Base-by-base conservation (phyloP, 2,797 vertebrate genomes). In the Lepus townsendii region DNA sequence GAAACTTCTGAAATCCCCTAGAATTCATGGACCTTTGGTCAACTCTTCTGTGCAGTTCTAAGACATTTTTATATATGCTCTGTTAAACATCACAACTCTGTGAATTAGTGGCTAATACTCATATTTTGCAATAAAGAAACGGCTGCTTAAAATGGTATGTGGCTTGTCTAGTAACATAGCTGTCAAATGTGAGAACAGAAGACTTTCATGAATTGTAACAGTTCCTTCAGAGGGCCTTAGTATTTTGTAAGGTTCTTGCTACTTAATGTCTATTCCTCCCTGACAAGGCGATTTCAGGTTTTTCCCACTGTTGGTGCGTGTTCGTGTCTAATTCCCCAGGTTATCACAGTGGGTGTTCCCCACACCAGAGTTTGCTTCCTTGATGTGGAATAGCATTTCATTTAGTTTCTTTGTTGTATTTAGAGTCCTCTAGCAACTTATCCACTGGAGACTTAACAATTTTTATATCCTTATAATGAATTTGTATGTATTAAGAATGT, bases 101-200 rank as follows among this genome's bases (percentile, higher is more conserved):
- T 54, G 42, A 88, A 78, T 93, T 79, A 79, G 73, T 88, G 38
- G 9, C 38, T 78, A 13, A 4, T 54, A 30, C 52, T 93, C 42
- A 79, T 89, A 79, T 75, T 96, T 93, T 87, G 69, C 17, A 86
- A 1, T 88, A 71, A 75, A 96, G 83, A 94, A 80, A 73, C 12
- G 60, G n/a, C 20, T 88, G 57, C 38, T 88, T 20, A 90, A 32
- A 93, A 77, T 86, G 52, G 20, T 85, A 30, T 78, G 3, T 82
- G 73, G 75, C 76, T 91, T 94, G 52, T 62, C 60, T 76, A 8
- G 10, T 79, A 47, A 24, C 7, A 20, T 22, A 83, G 42, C 76
- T 94, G 13, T 96, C 60, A 89, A 65, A 75, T 88, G 4, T 65
- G 54, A 90, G 65, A 19, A 76, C 66, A 85, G n/a, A 95, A 86